Evolutionary conservation across 1,140 invertebrate genomes (phyloP), one percentile per base, ranked within the genome.

Genomic region (Yoshiicerus persimilis): DNA sequence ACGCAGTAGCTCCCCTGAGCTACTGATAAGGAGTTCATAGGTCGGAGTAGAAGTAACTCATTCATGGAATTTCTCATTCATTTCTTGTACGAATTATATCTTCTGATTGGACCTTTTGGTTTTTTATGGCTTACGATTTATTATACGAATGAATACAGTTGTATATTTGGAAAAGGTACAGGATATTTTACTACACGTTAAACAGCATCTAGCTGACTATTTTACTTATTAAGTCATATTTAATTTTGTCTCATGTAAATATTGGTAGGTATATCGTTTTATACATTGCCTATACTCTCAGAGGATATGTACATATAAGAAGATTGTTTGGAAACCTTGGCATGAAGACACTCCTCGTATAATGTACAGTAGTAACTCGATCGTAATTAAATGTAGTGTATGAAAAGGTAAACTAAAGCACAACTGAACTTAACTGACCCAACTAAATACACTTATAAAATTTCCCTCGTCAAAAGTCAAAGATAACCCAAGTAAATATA

Each of bases 1-100:
- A 47, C 83, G 83, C 83, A 84, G 83, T 23, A 84, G 83, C 47
- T 84, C 47, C 83, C 38, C 30, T 84, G 10, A 27, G 38, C 23
- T 11, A 41, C 75, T 80, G 83, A 84, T 84, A 84, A 84, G 3
- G 3, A 41, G 38, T 84, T 84, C 47, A 47, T 6, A 47, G 83
- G 39, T 84, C 39, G 56, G 4, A 36, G 4, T 6, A 39, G 77
- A 83, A 25, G 38, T n/a, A 62, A 47, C 27, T 84, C 83, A 84
- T 84, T 84, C 83, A 84, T 84, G 41, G 39, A 84, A 27, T 84
- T 56, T 41, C 83, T 38, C 75, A 80, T 80, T 80, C 75, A 80
- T 80, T 80, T 34, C 75, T n/a, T n/a, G 5, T 11, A 47, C 41
- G 41, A 70, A 70, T 70, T 70, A 70, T 80, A 32, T 36, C 30